Conservation (phyloP, 2,797 vertebrate species). For the Spinibarbus caldwelli region DNA sequence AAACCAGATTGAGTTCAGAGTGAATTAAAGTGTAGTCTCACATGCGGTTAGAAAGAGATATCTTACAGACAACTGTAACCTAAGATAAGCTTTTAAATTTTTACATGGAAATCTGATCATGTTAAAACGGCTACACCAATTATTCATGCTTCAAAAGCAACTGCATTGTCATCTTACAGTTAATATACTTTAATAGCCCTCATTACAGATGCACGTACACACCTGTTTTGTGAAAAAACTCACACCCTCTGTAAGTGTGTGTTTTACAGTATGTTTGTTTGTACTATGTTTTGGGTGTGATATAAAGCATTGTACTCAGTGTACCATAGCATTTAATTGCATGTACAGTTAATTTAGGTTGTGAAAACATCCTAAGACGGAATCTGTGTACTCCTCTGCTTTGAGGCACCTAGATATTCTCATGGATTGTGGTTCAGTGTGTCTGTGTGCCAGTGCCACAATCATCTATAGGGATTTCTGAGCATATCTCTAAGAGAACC, state of each 20-base stretch:
- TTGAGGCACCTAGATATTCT: not conserved
- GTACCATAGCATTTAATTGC: not conserved
- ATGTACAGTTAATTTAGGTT: not conserved
- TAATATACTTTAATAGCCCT: slow-evolving; percentile 21
- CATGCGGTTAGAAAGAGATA: slow-evolving; percentile 47
- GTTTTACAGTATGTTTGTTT: not conserved
- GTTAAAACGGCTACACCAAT: slow-evolving; percentile 42
- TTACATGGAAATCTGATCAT: slow-evolving; percentile 57
- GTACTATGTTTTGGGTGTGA: not conserved
- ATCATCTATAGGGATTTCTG: not conserved
- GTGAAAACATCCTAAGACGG: not conserved
- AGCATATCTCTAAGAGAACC: not conserved
- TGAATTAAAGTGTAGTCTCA: slow-evolving; percentile 37
- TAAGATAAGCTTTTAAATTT: slow-evolving; percentile 43
- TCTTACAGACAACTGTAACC: slow-evolving; percentile 44
- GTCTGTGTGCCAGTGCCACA: slow-evolving; percentile 18
- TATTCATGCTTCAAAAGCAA: slow-evolving; percentile 17
- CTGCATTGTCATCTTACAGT: not conserved
- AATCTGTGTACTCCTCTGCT: not conserved
- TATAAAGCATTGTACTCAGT: not conserved
- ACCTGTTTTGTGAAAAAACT: not conserved
- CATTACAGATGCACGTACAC: not conserved
- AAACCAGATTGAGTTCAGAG: slow-evolving; percentile 12
- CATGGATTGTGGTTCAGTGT: not conserved
- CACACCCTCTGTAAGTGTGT: not conserved